Percentiles rank a stretch among this genome's conserved stretches.
These are phyloP conservation scores for Pimpla rufipes DNA, from an alignment of 2,888 invertebrate species.

Conservation along the genomic window DNA sequence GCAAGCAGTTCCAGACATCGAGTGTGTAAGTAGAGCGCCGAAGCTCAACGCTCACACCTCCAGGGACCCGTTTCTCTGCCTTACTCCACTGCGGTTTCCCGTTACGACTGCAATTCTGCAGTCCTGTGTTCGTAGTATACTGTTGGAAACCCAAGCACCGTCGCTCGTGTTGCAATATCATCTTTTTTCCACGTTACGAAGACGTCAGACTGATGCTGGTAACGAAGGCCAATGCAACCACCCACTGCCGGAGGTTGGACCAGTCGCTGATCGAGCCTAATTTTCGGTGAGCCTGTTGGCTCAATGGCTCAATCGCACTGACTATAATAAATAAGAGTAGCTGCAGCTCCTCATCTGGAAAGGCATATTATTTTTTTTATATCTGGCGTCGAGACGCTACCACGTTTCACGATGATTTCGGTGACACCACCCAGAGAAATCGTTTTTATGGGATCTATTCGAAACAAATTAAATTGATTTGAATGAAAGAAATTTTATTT, in stretches of 20 bases:
- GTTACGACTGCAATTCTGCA: conserved; percentile 33
- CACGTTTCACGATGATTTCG: too few relatives aligned
- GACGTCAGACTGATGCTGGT: neutral
- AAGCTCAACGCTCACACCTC: conserved; percentile 14
- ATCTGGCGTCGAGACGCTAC: too few relatives aligned
- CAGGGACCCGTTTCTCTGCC: neutral
- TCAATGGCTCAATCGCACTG: too few relatives aligned
- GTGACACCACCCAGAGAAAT: too few relatives aligned
- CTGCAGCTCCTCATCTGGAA: too few relatives aligned
- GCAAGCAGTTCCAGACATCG: neutral
- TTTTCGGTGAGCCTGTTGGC: too few relatives aligned
- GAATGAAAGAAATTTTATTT: too few relatives aligned
- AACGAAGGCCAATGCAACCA: neutral
- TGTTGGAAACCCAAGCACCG: neutral
- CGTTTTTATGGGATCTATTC: too few relatives aligned
- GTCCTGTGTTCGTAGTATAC: neutral
- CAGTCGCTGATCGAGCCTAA: neutral
- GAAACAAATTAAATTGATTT: too few relatives aligned
- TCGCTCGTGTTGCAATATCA: neutral
- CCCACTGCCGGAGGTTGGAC: neutral
- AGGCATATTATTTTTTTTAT: too few relatives aligned
- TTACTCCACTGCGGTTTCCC: neutral
- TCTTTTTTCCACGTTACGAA: neutral
- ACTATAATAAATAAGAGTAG: too few relatives aligned
- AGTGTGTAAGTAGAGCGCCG: conserved; percentile 4